Conservation (phyloP, 2,797 vertebrate species). For the Takifugu rubripes region DNA sequence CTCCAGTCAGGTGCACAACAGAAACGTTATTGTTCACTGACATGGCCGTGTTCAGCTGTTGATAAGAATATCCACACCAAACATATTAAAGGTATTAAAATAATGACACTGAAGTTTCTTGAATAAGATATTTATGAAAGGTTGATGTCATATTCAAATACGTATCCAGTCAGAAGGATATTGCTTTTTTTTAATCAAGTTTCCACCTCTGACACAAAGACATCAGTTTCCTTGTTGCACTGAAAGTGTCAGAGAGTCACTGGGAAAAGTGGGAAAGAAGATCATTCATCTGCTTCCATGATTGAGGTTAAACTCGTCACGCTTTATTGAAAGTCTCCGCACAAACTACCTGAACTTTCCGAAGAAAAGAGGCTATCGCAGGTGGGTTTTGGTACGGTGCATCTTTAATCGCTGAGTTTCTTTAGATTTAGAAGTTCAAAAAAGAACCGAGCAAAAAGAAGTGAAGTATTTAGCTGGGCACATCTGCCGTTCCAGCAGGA, state of each 20-base stretch:
- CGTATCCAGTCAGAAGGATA: background rate
- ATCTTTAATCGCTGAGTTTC: too few species aligned
- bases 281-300: background rate
- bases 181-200: background rate
- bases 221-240: background rate
- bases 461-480: too few species aligned
- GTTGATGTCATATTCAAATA: too few species aligned
- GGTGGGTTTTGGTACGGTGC: too few species aligned
- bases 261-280: background rate
- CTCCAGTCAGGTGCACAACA: too few species aligned
- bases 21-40: too few species aligned
- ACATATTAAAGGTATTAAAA: background rate
- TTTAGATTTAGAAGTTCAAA: too few species aligned
- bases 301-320: background rate
- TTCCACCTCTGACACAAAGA: slow-evolving; percentile 1
- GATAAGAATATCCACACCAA: background rate
- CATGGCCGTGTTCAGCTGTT: background rate
- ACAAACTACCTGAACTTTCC: too few species aligned
- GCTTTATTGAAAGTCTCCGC: background rate
- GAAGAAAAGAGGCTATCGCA: too few species aligned
- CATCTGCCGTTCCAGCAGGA: too few species aligned
- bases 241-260: background rate
- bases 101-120: background rate
- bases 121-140: too few species aligned
- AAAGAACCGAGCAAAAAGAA: too few species aligned